Evolutionary conservation across 2,888 invertebrate genomes (phyloP).

Genomic region (Scelioninae gen. 1): DNA sequence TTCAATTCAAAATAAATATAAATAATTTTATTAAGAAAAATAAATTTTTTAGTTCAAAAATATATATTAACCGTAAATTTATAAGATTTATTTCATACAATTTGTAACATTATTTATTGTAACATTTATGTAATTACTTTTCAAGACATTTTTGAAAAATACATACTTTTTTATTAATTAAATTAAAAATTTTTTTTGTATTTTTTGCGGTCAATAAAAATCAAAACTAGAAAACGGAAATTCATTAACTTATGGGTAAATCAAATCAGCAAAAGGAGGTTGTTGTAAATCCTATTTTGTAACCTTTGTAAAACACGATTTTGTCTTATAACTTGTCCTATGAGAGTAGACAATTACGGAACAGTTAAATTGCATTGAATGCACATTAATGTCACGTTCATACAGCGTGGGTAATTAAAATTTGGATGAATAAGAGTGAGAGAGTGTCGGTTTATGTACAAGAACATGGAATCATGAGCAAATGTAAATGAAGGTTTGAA

Average conservation of each 20-base stretch:
- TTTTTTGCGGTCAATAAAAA: background rate
- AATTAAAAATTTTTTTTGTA: no score
- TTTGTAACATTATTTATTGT: no score
- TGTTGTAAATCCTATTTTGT: constrained; percentile 12
- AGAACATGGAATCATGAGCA: constrained; percentile 35
- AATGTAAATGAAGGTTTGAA: constrained; percentile 55
- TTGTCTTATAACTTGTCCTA: constrained; percentile 3
- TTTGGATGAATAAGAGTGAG: constrained; percentile 41
- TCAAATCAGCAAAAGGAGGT: background rate
- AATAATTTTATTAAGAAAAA: no score
- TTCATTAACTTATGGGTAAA: no score
- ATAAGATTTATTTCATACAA: no score
- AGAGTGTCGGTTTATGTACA: constrained; percentile 28
- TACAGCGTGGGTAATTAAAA: constrained; percentile 53
- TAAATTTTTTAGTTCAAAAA: no score
- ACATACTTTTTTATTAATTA: no score
- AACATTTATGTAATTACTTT: no score
- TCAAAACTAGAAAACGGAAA: background rate
- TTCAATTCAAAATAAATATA: no score
- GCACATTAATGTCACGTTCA: constrained; percentile 48
- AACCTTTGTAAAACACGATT: constrained; percentile 4
- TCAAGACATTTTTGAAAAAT: no score
- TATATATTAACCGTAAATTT: no score
- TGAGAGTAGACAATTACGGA: constrained; percentile 31
- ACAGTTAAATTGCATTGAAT: constrained; percentile 40